Evolutionary conservation across 1,140 invertebrate species (phyloP).

Genomic region (Bombus pascuorum): DNA sequence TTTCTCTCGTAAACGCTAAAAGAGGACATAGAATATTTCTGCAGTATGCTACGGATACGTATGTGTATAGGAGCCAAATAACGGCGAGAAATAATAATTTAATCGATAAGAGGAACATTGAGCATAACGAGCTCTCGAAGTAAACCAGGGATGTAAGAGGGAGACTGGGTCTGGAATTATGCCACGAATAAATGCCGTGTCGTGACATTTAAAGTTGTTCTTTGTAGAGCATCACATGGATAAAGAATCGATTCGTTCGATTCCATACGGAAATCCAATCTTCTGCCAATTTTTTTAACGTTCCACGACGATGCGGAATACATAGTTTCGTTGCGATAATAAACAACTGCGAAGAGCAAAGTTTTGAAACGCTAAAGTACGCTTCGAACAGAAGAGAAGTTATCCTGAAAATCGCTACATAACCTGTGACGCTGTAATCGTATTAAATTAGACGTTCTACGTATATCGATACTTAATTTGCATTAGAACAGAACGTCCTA

Average conservation of each 20-base stretch:
- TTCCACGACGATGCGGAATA: neutral
- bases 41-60: no score
- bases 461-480: neutral
- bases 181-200: constrained; percentile 48
- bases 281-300: neutral
- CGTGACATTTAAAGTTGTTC: constrained; percentile 26
- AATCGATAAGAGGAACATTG: constrained; percentile 51
- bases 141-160: neutral
- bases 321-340: neutral
- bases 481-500: neutral
- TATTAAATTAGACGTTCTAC: neutral
- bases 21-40: no score
- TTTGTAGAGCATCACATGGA: neutral
- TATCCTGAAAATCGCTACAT: neutral
- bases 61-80: neutral
- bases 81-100: constrained; percentile 48
- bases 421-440: neutral
- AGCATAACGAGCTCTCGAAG: constrained; percentile 11
- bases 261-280: neutral
- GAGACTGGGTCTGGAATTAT: constrained; percentile 40
- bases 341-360: neutral
- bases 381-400: neutral
- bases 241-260: neutral
- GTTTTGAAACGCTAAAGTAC: no score
- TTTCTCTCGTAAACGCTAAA: no score